These are phyloP conservation scores for Sciurus vulgaris DNA, from an alignment of 2,797 vertebrate genomes.

Conservation along the genomic window DNA sequence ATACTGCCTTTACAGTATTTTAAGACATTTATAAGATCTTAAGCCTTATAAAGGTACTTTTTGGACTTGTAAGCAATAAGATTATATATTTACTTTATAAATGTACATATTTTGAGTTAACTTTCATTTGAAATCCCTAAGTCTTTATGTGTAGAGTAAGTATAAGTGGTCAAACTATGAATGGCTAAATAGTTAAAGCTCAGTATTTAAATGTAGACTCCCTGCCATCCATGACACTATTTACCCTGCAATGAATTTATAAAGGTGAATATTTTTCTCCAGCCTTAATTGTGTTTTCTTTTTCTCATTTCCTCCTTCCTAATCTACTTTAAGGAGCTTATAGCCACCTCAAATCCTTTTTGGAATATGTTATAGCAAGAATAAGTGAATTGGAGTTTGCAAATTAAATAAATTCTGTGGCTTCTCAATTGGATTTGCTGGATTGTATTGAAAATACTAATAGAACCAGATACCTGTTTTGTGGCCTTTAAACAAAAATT, in stretches of 20 bases:
- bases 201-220: background rate
- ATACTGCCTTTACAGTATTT: no score
- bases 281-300: background rate
- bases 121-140: conserved; percentile 36
- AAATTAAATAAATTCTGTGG: conserved; percentile 23
- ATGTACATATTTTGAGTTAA: conserved; percentile 11
- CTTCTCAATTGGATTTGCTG: background rate
- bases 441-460: background rate
- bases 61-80: conserved; percentile 4
- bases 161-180: conserved; percentile 15
- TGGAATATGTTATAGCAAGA: background rate
- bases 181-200: background rate
- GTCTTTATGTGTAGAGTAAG: background rate
- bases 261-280: background rate
- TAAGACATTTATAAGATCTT: no score
- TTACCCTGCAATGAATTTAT: background rate
- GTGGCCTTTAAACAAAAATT: conserved; percentile 6
- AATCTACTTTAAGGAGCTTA: conserved; percentile 2
- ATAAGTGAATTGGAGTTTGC: conserved; percentile 7
- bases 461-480: background rate
- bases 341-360: conserved; percentile 1
- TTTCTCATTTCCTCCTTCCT: background rate
- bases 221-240: background rate
- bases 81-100: background rate
- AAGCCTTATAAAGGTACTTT: background rate